A percentile compares a stretch with the other conserved stretches of the same genome.
Evolutionary conservation across 1,140 invertebrate species (phyloP).

Genomic region (Diabrotica virgifera): DNA sequence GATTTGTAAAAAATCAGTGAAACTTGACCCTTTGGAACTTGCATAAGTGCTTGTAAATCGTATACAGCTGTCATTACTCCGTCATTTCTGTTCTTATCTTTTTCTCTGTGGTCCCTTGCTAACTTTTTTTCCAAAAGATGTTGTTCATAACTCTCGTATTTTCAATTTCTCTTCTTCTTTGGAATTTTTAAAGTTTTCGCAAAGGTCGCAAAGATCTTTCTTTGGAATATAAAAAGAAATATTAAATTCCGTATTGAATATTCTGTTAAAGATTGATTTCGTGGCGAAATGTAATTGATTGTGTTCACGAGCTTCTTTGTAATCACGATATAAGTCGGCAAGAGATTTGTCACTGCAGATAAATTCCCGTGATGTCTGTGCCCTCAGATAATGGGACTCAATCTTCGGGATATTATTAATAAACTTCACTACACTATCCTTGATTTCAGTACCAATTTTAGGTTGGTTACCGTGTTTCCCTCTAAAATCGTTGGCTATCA

Average conservation of each 20-base stretch:
- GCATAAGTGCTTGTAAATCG: slow-evolving; percentile 46
- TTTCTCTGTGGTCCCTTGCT: slow-evolving; percentile 36
- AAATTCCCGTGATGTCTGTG: slow-evolving; percentile 21
- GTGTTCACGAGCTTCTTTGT: slow-evolving; percentile 18
- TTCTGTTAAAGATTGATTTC: slow-evolving; percentile 19
- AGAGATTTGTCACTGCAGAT: slow-evolving; percentile 28
- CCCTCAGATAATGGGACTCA: slow-evolving; percentile 30
- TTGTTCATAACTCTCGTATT: slow-evolving; percentile 30
- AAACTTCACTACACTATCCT: slow-evolving; percentile 22
- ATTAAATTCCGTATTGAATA: slow-evolving; percentile 34
- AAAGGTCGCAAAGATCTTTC: slow-evolving; percentile 46
- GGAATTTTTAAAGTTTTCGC: slow-evolving; percentile 39
- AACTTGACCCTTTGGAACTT: slow-evolving; percentile 39
- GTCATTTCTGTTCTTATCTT: slow-evolving; percentile 35
- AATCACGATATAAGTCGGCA: slow-evolving; percentile 33
- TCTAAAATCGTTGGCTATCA: slow-evolving; percentile 19
- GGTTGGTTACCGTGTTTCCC: slow-evolving; percentile 17
- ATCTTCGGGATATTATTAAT: slow-evolving; percentile 31
- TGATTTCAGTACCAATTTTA: slow-evolving; percentile 23
- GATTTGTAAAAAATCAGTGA: slow-evolving; percentile 45
- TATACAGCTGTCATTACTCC: slow-evolving; percentile 38
- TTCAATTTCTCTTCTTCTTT: slow-evolving; percentile 33
- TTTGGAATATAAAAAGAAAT: slow-evolving; percentile 38
- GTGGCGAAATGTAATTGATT: slow-evolving; percentile 17
- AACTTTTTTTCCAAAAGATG: slow-evolving; percentile 40